A percentile compares a stretch with the other conserved stretches of the same genome.
Conservation (phyloP, 1,140 invertebrate species). For the Epicauta chinensis region DNA sequence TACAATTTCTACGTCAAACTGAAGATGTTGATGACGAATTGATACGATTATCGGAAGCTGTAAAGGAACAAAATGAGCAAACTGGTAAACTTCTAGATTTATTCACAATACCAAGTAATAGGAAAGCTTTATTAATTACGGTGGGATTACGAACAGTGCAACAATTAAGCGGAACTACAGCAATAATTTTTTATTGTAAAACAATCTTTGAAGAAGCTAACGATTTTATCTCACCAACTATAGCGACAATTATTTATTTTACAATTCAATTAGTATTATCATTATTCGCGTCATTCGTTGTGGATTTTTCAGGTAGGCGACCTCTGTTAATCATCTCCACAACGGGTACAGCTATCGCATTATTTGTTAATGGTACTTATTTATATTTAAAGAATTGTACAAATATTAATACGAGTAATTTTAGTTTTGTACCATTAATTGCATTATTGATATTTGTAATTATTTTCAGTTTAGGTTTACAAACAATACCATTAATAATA, state of each 20-base stretch:
- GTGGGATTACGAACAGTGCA: constrained; percentile 63
- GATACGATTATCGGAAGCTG: constrained; percentile 53
- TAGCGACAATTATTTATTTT: constrained; percentile 52
- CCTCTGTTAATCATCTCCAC: constrained; percentile 60
- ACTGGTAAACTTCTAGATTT: constrained; percentile 51
- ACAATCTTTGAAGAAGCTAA: constrained; percentile 61
- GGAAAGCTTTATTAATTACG: constrained; percentile 56
- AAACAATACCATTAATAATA: constrained; percentile 64
- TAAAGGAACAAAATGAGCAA: constrained; percentile 50
- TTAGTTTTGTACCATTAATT: constrained; percentile 56
- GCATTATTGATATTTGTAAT: constrained; percentile 62
- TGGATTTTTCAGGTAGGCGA: constrained; percentile 65
- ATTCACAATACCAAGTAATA: constrained; percentile 51
- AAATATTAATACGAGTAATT: constrained; percentile 31
- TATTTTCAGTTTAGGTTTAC: constrained; percentile 61
- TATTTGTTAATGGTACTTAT: constrained; percentile 53
- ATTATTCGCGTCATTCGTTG: constrained; percentile 53
- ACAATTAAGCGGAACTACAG: constrained; percentile 70
- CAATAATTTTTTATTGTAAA: constrained; percentile 67
- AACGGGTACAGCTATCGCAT: constrained; percentile 47
- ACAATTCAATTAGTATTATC: constrained; percentile 59
- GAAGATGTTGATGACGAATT: constrained; percentile 41
- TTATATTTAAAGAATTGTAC: constrained; percentile 49
- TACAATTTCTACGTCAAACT: constrained; percentile 36
- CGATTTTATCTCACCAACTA: constrained; percentile 35